These are phyloP conservation scores for Heliconius hortense DNA, from an alignment of 2,888 invertebrate genomes.

Conservation along the genomic window DNA sequence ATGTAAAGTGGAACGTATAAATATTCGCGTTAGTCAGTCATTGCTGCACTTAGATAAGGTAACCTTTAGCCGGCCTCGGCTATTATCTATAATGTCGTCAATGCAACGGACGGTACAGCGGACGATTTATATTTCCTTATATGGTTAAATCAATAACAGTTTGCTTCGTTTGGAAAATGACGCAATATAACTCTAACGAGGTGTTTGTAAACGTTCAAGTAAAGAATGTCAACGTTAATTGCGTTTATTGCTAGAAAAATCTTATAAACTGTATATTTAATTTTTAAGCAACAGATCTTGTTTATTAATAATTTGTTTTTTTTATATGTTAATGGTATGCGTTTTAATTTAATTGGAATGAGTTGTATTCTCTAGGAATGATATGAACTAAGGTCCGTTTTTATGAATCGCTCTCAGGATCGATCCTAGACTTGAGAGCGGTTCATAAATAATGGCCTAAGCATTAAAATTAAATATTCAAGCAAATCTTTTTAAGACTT, in stretches of 20 bases:
- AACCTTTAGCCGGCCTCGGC: constrained; percentile 53
- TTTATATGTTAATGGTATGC: neutral
- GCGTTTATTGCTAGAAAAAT: neutral
- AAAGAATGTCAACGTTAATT: neutral
- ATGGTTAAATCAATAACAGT: constrained; percentile 43
- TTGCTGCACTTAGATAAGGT: constrained; percentile 56
- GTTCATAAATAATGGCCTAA: no score
- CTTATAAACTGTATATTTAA: neutral
- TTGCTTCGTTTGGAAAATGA: constrained; percentile 27
- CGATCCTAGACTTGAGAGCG: no score
- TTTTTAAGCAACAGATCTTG: neutral
- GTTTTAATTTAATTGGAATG: no score
- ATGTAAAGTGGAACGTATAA: constrained; percentile 15
- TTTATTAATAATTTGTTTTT: neutral
- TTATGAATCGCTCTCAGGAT: no score
- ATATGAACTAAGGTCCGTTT: neutral
- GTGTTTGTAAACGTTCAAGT: constrained; percentile 1
- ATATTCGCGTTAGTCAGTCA: constrained; percentile 53
- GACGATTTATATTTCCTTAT: constrained; percentile 44
- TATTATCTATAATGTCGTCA: constrained; percentile 47
- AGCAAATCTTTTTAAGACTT: no score
- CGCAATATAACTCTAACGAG: constrained; percentile 25
- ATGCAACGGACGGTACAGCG: constrained; percentile 41
- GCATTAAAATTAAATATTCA: no score
- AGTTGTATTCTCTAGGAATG: neutral